phyloP scores from a whole-genome alignment of 2,113 vertebrate species.

The Cynopterus brachyotis region DNA sequence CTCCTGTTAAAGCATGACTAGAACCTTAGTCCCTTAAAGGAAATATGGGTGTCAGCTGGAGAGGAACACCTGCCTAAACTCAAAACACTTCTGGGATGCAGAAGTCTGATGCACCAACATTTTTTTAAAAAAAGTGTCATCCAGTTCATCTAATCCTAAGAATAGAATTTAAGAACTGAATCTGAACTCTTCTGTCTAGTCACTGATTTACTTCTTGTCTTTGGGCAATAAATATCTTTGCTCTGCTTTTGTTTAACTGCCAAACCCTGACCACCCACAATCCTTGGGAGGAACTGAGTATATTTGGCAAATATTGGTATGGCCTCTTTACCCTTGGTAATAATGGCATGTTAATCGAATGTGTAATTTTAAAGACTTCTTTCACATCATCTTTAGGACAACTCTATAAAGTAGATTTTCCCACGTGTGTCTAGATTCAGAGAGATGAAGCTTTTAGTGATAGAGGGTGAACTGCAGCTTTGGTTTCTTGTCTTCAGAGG shows the following conservation, averaged over 20 bases:
- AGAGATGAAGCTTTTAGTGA: neutral
- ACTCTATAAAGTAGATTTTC: neutral
- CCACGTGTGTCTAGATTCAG: neutral
- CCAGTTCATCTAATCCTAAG: neutral
- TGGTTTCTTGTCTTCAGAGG: neutral
- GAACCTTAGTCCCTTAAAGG: neutral
- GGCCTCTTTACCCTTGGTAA: neutral
- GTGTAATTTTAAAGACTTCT: neutral
- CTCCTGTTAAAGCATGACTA: neutral
- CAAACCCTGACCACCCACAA: neutral
- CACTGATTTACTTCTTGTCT: neutral
- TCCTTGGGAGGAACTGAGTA: neutral
- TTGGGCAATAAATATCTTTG: neutral
- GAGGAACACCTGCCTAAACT: neutral
- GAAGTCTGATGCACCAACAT: neutral
- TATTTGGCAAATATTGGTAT: neutral
- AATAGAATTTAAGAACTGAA: neutral
- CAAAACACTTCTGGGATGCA: neutral
- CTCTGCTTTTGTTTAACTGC: neutral
- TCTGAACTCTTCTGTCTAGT: neutral
- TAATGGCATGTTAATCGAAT: neutral
- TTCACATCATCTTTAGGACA: neutral
- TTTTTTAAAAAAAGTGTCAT: neutral
- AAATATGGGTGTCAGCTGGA: neutral
- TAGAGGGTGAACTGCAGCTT: accelerated